A percentile compares a stretch with the other conserved stretches of the same genome.
These are phyloP conservation scores for Chionomys nivalis DNA, from an alignment of 2,113 vertebrate species.

Conservation along the genomic window DNA sequence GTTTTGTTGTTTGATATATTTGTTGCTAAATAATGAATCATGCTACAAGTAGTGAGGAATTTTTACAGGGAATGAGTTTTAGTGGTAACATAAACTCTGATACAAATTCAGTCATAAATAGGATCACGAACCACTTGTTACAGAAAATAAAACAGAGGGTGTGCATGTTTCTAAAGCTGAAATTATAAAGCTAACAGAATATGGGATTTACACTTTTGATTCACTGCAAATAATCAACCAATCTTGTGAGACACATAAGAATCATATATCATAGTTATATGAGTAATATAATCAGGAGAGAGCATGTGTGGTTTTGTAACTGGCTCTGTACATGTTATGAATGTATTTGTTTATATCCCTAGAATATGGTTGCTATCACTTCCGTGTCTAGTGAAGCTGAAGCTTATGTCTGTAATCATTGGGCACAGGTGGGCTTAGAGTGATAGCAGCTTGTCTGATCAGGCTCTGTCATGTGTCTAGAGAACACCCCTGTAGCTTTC, in stretches of 20 bases:
- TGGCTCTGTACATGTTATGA: not conserved
- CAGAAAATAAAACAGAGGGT: not conserved
- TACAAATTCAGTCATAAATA: slow-evolving; percentile 60
- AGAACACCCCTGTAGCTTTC: slow-evolving; percentile 53
- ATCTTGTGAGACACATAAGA: slow-evolving; percentile 69
- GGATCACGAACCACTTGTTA: not conserved
- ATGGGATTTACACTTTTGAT: slow-evolving; percentile 52
- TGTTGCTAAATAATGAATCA: slow-evolving; percentile 14
- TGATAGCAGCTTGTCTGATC: not conserved
- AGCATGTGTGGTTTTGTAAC: slow-evolving; percentile 29
- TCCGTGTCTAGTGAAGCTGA: not conserved
- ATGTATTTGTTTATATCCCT: slow-evolving; percentile 52
- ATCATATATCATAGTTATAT: slow-evolving; percentile 54
- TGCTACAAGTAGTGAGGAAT: not conserved
- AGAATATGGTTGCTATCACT: slow-evolving; percentile 5
- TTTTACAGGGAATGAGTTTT: not conserved
- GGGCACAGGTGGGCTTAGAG: slow-evolving; percentile 50
- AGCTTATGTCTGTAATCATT: slow-evolving; percentile 4
- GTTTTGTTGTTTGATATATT: not conserved
- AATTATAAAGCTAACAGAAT: slow-evolving; percentile 12
- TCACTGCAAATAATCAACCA: slow-evolving; percentile 53
- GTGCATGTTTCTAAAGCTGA: slow-evolving; percentile 14
- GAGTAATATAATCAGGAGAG: slow-evolving; percentile 72
- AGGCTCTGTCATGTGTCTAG: slow-evolving; percentile 46
- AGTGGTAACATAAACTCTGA: slow-evolving; percentile 59